phyloP scores from a whole-genome alignment of 2,888 invertebrate species.

The Hydrotaea cyrtoneurina region DNA sequence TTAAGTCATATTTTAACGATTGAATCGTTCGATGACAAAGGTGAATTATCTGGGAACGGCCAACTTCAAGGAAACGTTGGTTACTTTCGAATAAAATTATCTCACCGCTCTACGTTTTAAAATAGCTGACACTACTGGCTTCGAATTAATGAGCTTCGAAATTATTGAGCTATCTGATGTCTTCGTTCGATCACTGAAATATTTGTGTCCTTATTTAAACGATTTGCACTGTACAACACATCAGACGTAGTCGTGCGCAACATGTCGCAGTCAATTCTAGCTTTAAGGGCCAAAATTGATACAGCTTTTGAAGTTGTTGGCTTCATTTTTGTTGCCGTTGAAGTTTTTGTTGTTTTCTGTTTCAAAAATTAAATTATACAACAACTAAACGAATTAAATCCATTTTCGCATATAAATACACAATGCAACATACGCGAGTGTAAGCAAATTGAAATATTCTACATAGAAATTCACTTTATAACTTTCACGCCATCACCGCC shows the following conservation, averaged over 20 bases:
- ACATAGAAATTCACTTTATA: conserved; percentile 61
- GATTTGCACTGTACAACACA: not conserved
- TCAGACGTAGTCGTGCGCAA: conserved; percentile 17
- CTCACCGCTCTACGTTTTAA: too few species aligned
- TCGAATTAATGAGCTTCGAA: too few species aligned
- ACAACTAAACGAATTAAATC: conserved; percentile 59
- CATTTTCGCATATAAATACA: conserved; percentile 11
- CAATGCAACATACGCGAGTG: too few species aligned
- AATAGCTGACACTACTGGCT: too few species aligned
- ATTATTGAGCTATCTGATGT: too few species aligned
- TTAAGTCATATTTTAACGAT: too few species aligned
- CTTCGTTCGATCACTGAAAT: too few species aligned
- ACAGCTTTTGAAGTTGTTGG: not conserved
- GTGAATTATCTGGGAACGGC: too few species aligned
- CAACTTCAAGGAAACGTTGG: too few species aligned
- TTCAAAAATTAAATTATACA: conserved; percentile 61
- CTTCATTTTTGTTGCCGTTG: not conserved
- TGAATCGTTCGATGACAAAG: too few species aligned
- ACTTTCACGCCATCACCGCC: conserved; percentile 38
- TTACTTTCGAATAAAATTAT: too few species aligned
- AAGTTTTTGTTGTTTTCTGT: conserved; percentile 27
- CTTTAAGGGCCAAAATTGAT: conserved; percentile 39
- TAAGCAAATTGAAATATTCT: not conserved
- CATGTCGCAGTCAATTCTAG: conserved; percentile 56
- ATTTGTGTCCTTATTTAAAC: not conserved